These are phyloP conservation scores for Diarsia dahlii DNA, from an alignment of 2,888 invertebrate genomes.

Conservation along the genomic window DNA sequence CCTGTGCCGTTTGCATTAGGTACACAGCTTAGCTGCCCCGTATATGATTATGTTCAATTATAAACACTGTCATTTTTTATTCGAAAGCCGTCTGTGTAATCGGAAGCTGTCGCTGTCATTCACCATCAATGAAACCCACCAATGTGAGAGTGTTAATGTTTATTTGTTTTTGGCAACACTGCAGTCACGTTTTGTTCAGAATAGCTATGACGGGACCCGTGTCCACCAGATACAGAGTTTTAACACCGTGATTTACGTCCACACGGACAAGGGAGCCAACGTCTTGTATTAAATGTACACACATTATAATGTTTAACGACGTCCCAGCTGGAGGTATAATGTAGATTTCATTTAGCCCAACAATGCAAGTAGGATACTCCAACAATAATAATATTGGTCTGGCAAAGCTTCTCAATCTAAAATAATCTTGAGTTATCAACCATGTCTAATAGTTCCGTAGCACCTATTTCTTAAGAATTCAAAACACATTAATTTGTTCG, in stretches of 20 bases:
- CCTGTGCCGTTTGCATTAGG: neutral
- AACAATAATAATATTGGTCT: neutral
- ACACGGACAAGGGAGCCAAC: slow-evolving; percentile 46
- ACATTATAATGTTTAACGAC: slow-evolving; percentile 46
- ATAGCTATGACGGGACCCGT: slow-evolving; percentile 69
- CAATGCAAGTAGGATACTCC: neutral
- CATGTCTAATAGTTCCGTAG: neutral
- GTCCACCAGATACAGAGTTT: slow-evolving; percentile 38
- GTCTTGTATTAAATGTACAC: slow-evolving; percentile 28
- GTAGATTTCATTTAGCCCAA: neutral
- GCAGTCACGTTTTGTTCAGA: slow-evolving; percentile 68
- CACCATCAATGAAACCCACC: slow-evolving; percentile 61
- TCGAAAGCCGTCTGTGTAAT: slow-evolving; percentile 37
- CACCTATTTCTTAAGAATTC: neutral
- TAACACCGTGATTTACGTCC: slow-evolving; percentile 56
- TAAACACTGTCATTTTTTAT: neutral
- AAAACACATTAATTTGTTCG: neutral
- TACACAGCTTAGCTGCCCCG: too few species aligned
- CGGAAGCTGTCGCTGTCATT: slow-evolving; percentile 45
- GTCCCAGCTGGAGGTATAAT: slow-evolving; percentile 2
- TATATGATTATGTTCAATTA: neutral
- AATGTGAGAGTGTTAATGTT: slow-evolving; percentile 54
- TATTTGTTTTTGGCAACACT: slow-evolving; percentile 67
- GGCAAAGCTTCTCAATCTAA: neutral
- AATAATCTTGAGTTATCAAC: neutral